These are phyloP conservation scores for Erannis defoliaria DNA, from an alignment of 2,888 invertebrate species.

Conservation along the genomic window DNA sequence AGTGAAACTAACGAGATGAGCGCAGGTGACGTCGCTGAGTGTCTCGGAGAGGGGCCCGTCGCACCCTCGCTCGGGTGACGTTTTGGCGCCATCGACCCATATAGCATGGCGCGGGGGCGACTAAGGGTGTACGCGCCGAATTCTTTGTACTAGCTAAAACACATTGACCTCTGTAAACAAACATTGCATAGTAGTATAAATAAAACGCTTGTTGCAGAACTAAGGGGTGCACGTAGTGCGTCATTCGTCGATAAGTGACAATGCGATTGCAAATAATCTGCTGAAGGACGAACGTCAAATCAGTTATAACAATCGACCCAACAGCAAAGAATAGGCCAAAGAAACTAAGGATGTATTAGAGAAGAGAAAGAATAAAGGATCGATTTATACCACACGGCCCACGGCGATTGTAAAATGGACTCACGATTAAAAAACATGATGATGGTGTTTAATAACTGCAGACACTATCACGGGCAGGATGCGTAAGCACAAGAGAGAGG, in stretches of 20 bases:
- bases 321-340: constrained; percentile 84
- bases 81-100: constrained; percentile 86
- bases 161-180: constrained; percentile 68
- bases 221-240: constrained; percentile 83
- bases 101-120: constrained; percentile 76
- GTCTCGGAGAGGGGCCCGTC: constrained; percentile 51
- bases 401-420: constrained; percentile 84
- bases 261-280: constrained; percentile 80
- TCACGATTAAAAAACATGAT: constrained; percentile 77
- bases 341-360: constrained; percentile 83
- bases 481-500: constrained; percentile 85
- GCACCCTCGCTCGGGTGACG: constrained; percentile 73
- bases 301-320: constrained; percentile 66
- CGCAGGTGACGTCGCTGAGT: constrained; percentile 50
- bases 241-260: constrained; percentile 81
- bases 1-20: constrained; percentile 42
- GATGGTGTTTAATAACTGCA: constrained; percentile 78
- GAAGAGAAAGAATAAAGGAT: constrained; percentile 75
- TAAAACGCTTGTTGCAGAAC: constrained; percentile 75
- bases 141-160: constrained; percentile 68
- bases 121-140: constrained; percentile 68
- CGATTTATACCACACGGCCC: constrained; percentile 81
- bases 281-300: constrained; percentile 71
- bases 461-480: constrained; percentile 79
- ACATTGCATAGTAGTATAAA: constrained; percentile 59